Evolutionary conservation across 1,140 invertebrate species (phyloP), one percentile per base, ranked within the genome.

Genomic region (Dryas iulia): DNA sequence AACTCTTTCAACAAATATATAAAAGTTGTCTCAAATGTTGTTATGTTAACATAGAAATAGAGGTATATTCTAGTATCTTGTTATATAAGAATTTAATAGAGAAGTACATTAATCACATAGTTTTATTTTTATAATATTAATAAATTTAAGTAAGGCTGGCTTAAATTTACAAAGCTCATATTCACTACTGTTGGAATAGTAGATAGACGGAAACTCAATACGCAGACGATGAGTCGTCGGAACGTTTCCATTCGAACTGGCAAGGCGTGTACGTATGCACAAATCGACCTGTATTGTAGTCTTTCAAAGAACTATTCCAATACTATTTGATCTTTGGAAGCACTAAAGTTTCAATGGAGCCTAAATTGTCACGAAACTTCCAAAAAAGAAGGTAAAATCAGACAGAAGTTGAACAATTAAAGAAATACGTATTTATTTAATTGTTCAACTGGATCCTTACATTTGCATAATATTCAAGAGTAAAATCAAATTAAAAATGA

Each of bases 221-320:
- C 39, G 5, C 7, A 47, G 39, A 10, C 39, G 39, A 47, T 47
- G 39, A 47, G 14, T 47, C 39, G 39, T 21, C 14, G 39, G 7
- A 47, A 47, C 39, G 39, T 47, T 47, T 47, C 14, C 39, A 47
- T 18, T 47, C 18, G 14, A 47, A 14, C 39, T 47, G 18, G 39
- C n/a, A 47, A 47, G 39, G 14, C 39, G 7, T 47, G 39, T 47
- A 47, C 39, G 39, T 47, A 47, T n/a, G 39, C 39, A 21, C 14
- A 21, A 47, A 47, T 47, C 39, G 39, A 47, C 39, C 39, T 47
- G 39, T 47, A 47, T 47, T 47, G 39, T 47, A 5, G 8, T 47
- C 18, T 47, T 47, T 47, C 12, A 47, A 47, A 47, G 14, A 47
- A 47, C 39, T 47, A 47, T 47, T 47, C 39, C 39, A 47, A 47